These are phyloP conservation scores for Rhingia campestris DNA, from an alignment of 2,888 invertebrate species.

Conservation along the genomic window DNA sequence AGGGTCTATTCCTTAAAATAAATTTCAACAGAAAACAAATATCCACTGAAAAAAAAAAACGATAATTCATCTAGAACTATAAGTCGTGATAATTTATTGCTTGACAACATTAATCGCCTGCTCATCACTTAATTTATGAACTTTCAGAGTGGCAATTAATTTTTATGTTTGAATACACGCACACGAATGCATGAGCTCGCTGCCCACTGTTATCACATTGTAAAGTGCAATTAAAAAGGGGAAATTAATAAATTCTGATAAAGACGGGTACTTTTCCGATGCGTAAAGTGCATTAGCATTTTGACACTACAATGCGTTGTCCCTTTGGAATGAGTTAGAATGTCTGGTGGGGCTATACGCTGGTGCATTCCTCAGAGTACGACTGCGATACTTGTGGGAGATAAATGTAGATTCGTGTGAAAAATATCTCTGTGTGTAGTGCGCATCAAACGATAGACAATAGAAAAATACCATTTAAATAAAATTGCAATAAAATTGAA, in stretches of 20 bases:
- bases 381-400: slow-evolving; percentile 19
- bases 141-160: slow-evolving; percentile 52
- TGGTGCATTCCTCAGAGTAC: slow-evolving; percentile 20
- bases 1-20: neutral
- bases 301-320: slow-evolving; percentile 55
- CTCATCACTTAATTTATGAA: slow-evolving; percentile 50
- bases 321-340: slow-evolving; percentile 60
- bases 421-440: slow-evolving; percentile 16
- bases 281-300: slow-evolving; percentile 59
- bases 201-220: slow-evolving; percentile 54
- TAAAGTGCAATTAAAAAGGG: slow-evolving; percentile 46
- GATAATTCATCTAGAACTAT: slow-evolving; percentile 22
- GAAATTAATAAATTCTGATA: slow-evolving; percentile 68
- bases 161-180: slow-evolving; percentile 56
- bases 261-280: slow-evolving; percentile 2
- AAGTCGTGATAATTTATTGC: slow-evolving; percentile 19
- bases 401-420: slow-evolving; percentile 34
- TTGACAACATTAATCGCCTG: slow-evolving; percentile 31
- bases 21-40: neutral
- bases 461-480: slow-evolving; percentile 30
- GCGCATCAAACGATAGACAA: slow-evolving; percentile 1
- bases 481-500: slow-evolving; percentile 52
- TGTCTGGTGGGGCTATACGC: slow-evolving; percentile 55
- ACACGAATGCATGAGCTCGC: neutral
- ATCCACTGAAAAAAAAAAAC: neutral